Conservation (phyloP, 2,113 vertebrate species). For the Plecotus auritus region DNA sequence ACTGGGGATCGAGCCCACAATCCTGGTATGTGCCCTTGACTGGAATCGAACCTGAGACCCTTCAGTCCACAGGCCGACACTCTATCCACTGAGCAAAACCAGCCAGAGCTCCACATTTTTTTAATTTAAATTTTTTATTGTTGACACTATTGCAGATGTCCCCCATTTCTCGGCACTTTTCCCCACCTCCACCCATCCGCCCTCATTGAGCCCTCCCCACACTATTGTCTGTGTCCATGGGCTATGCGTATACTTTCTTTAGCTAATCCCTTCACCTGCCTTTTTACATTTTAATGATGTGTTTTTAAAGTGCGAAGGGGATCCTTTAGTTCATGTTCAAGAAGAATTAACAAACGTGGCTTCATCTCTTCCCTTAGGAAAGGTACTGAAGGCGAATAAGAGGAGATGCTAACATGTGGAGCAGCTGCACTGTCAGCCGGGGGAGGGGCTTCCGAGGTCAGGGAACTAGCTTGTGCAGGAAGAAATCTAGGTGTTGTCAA, state of each 20-base stretch:
- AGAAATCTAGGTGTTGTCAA: slow-evolving; percentile 72
- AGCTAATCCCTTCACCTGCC: neutral
- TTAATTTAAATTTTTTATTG: neutral
- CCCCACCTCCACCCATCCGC: neutral
- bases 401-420: slow-evolving; percentile 87
- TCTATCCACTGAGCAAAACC: too few relatives aligned
- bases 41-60: too few relatives aligned
- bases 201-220: neutral
- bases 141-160: neutral
- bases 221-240: neutral
- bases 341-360: slow-evolving; percentile 29
- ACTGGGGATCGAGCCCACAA: too few relatives aligned
- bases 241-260: neutral
- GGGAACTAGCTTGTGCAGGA: slow-evolving; percentile 87
- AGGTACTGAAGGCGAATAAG: slow-evolving; percentile 89
- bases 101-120: neutral
- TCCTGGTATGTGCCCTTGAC: too few relatives aligned
- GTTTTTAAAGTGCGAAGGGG: neutral
- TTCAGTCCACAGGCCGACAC: too few relatives aligned
- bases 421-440: slow-evolving; percentile 85
- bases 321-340: slow-evolving; percentile 18
- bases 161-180: neutral
- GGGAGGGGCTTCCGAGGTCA: slow-evolving; percentile 80
- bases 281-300: slow-evolving; percentile 27
- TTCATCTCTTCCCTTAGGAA: slow-evolving; percentile 77